Conservation (phyloP, 1,140 invertebrate genomes). For the Drosophila carrolli region DNA sequence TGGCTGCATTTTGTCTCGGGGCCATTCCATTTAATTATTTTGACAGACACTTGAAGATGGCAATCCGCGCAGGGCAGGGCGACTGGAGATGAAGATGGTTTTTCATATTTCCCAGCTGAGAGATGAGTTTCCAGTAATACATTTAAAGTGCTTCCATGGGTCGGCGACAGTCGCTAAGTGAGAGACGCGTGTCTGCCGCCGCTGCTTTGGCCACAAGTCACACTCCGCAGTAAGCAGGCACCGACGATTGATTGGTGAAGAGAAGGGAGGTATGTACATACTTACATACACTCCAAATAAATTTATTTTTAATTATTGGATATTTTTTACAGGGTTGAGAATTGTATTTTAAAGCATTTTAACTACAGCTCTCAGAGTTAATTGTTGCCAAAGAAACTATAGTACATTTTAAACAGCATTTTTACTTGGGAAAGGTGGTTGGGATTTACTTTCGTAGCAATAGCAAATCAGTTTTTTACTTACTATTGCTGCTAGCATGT, state of each 20-base stretch:
- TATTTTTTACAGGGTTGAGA: no score
- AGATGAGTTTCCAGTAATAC: conserved; percentile 28
- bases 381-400: no score
- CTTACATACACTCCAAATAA: conserved; percentile 4
- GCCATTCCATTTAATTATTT: conserved; percentile 80
- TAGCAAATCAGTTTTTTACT: no score
- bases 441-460: no score
- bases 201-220: conserved; percentile 46
- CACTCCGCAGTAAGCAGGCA: conserved; percentile 37
- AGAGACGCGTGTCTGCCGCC: conserved; percentile 59
- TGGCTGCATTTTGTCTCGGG: conserved; percentile 68
- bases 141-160: conserved; percentile 42
- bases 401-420: no score
- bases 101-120: conserved; percentile 66
- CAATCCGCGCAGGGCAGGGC: neutral
- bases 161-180: conserved; percentile 49
- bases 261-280: neutral
- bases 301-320: neutral
- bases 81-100: conserved; percentile 41
- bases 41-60: conserved; percentile 73
- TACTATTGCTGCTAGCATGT: no score
- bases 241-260: conserved; percentile 28
- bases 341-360: no score
- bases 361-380: no score
- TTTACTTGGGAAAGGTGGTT: no score